Conservation (phyloP, 1,140 invertebrate species). For the Ips typographus region DNA sequence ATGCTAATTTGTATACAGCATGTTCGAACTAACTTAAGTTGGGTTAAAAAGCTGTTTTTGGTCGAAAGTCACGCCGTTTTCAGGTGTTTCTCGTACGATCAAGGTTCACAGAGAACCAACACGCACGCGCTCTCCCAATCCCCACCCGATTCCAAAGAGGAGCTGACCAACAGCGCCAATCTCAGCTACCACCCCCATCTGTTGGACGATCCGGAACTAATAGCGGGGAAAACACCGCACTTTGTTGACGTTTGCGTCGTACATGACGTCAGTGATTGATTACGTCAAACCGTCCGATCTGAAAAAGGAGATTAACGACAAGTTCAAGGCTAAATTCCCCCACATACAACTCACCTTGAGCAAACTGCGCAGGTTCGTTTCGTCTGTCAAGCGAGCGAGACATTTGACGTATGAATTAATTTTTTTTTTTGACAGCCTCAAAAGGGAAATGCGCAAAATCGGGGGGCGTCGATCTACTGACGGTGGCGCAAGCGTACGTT, state of each 20-base stretch:
- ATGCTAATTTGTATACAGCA: too few relatives aligned
- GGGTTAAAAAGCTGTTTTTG: constrained; percentile 8
- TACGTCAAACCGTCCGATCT: constrained; percentile 95
- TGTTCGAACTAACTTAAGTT: neutral
- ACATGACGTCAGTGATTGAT: constrained; percentile 95
- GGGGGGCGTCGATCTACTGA: constrained; percentile 85
- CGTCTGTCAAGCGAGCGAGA: too few relatives aligned
- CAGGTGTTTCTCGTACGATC: constrained; percentile 81
- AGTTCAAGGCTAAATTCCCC: constrained; percentile 94
- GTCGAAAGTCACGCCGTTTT: constrained; percentile 34
- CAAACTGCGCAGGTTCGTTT: constrained; percentile 84
- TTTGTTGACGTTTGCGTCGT: constrained; percentile 91
- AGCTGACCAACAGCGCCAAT: constrained; percentile 42
- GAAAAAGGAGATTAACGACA: constrained; percentile 97
- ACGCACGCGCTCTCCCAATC: constrained; percentile 59
- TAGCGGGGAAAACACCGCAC: constrained; percentile 94
- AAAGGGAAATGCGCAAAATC: constrained; percentile 94
- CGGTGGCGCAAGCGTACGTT: constrained; percentile 94
- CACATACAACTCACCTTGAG: constrained; percentile 94
- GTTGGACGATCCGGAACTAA: constrained; percentile 92
- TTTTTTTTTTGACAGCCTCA: constrained; percentile 70
- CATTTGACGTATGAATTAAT: neutral
- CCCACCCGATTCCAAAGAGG: constrained; percentile 55
- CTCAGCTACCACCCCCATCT: constrained; percentile 81
- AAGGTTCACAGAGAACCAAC: constrained; percentile 57